Base-by-base conservation (phyloP, 2,113 vertebrate genomes). In the Syngnathus floridae region DNA sequence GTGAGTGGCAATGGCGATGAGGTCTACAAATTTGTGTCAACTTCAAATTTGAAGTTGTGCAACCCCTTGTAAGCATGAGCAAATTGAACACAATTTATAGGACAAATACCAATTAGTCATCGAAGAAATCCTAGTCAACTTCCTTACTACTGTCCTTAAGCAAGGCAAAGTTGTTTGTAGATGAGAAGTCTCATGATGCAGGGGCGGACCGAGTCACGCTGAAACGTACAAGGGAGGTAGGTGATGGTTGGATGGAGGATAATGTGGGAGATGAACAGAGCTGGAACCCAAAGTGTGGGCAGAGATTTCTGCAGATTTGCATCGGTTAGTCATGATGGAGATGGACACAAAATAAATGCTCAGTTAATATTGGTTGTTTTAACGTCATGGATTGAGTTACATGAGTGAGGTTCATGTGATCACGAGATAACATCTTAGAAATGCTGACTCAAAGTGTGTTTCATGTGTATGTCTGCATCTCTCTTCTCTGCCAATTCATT, bases 191-290 rank as follows among this genome's bases (percentile, higher is more conserved):
- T 75, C 35, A 19, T 75, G 69, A 71, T 45, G 8, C 46, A 16
- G 40, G 38, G 49, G 59, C 71, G 65, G 62, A 55, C 66, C 13
- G 40, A 43, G 60, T 70, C 40, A 46, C 40, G 21, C 58, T 70
- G 35, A 68, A 62, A 72, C 73, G 65, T 45, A 5, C 49, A 31
- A 46, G 45, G 31, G 62, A 48, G 16, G 17, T 57, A 63, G 45
- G 10, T 45, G 21, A 16, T 22, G 54, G 35, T 68, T 58, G 65
- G 59, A 22, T 61, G 16, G 65, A 41, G 58, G 52, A 64, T 56
- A 55, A 58, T 19, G 65, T 59, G 51, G 65, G 62, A 73, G 65
- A 41, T 66, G 65, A 71, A 21, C 61, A 68, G 35, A 59, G 60
- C 59, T 61, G 26, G 51, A n/a, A n/a, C 70, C 35, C 35, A 73